Percentiles rank a stretch among this genome's conserved stretches.
Conservation (phyloP, 2,113 vertebrate genomes). For the Nyctereutes procyonoides region DNA sequence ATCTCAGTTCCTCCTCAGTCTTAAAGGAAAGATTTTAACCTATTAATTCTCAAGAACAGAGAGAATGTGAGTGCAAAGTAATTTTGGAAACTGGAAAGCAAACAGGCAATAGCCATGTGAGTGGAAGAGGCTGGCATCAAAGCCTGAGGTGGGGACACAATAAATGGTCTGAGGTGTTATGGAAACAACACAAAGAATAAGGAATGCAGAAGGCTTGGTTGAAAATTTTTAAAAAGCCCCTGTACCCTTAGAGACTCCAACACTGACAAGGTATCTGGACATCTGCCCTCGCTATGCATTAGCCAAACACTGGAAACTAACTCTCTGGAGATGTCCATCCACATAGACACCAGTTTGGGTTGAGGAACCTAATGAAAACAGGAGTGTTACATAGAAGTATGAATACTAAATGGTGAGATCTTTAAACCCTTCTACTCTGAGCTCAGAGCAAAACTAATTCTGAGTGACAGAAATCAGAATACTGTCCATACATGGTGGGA, state of each 20-base stretch:
- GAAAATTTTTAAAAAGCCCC: not conserved
- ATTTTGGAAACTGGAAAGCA: not conserved
- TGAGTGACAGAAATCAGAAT: not conserved
- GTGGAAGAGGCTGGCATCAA: not conserved
- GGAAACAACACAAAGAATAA: not conserved
- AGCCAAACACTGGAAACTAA: not conserved
- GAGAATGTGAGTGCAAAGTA: not conserved
- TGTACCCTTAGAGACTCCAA: not conserved
- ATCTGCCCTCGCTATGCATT: not conserved
- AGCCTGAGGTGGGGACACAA: not conserved
- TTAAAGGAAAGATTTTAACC: not conserved
- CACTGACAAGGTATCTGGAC: not conserved
- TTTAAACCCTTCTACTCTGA: not conserved
- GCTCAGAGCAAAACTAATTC: not conserved
- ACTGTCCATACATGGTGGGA: not conserved
- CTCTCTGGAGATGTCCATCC: not conserved
- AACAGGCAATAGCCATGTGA: not conserved
- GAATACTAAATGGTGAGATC: not conserved
- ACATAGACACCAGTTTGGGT: not conserved
- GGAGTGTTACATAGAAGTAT: not conserved
- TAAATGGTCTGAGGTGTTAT: not conserved
- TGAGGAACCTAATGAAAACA: not conserved
- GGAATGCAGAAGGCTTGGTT: not conserved
- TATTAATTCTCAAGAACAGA: not conserved
- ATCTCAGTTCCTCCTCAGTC: not conserved